Base-by-base conservation (phyloP, 2,888 invertebrate genomes). In the Macaria liturata region DNA sequence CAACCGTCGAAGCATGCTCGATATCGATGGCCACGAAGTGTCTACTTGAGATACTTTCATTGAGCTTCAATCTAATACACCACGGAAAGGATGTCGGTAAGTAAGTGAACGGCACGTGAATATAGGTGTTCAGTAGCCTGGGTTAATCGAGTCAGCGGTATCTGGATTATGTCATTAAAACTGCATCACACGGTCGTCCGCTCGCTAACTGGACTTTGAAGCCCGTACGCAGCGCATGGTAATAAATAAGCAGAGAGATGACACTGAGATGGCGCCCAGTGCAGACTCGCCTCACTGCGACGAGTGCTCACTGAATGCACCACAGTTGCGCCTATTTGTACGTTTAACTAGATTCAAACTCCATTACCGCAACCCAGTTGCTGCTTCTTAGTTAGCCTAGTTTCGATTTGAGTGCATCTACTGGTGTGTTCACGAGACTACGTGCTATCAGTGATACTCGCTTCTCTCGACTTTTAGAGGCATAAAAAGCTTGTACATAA, bases 121-220 rank as follows among this genome's bases (percentile, higher is more conserved):
- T 78, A 84, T 82, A 79, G 82, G 81, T 81, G 80, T 82, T 83
- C 69, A 73, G 80, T 80, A 84, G 84, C 83, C 61, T 68, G 67
- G 79, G 80, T 81, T 88, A 87, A 89, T 88, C 78, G 83, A 88
- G 81, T 83, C 83, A 83, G 83, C 86, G 83, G 83, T 87, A 86
- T 84, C 81, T 77, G 80, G 80, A 88, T 88, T 87, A 87, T 83
- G 81, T 84, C 87, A 89, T 90, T 88, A 90, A 88, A 88, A 84
- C 84, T 87, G 84, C 86, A 88, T 88, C 86, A 83, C 72, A 78
- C 76, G 80, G 73, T 77, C 77, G 76, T 78, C 75, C 78, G 74
- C 69, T 76, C 66, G 64, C 72, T 87, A 87, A 87, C 86, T 84
- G 88, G 81, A 87, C 84, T 82, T 79, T 68, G 70, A 75, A 78